Conservation (phyloP, 2,113 vertebrate species). For the Hydrolagus affinis region DNA sequence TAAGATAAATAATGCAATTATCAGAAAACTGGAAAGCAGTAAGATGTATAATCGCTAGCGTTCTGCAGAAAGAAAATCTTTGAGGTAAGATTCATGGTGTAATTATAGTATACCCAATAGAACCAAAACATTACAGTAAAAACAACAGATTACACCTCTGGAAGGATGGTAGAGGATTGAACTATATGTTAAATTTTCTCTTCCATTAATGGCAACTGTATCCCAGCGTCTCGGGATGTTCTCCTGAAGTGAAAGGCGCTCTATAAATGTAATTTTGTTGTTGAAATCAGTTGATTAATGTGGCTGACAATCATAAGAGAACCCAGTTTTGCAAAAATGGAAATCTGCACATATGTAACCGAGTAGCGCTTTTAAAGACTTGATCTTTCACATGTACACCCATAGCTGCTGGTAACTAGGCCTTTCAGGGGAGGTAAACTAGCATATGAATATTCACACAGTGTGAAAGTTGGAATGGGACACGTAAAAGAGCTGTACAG, state of each 20-base stretch:
- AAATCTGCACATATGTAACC: background rate
- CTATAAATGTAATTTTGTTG: no score
- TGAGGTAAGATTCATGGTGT: background rate
- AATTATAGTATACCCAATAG: background rate
- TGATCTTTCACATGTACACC: background rate
- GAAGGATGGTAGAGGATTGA: background rate
- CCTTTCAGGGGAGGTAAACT: no score
- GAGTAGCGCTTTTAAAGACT: background rate
- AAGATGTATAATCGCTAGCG: background rate
- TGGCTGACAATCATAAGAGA: background rate
- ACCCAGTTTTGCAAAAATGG: no score
- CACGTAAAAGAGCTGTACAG: no score
- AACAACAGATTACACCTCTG: background rate
- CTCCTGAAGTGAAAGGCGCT: no score
- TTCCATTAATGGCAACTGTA: background rate
- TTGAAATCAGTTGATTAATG: background rate
- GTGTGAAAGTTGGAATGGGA: no score
- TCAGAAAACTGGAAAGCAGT: background rate
- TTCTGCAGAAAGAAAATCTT: no score
- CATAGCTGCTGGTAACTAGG: background rate
- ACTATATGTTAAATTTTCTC: background rate
- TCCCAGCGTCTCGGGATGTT: no score
- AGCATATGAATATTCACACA: no score
- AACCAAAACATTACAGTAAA: background rate
- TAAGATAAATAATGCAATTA: conserved; percentile 15